Base-by-base conservation (phyloP, 1,140 invertebrate genomes). In the Centruroides sculpturatus region DNA sequence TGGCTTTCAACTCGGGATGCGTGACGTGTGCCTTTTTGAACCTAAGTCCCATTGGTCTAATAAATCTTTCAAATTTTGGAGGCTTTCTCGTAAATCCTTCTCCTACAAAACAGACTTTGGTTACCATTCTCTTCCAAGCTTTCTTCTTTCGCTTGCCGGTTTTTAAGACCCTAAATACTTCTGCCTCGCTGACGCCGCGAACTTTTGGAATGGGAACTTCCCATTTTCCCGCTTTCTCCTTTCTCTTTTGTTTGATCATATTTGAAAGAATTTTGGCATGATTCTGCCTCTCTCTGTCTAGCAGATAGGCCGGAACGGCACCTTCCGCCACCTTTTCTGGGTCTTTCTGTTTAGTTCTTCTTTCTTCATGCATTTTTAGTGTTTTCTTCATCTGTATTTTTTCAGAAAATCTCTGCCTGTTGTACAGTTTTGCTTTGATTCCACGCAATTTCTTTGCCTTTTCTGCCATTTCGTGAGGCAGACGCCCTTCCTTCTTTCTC, bases 161-260 rank as follows among this genome's bases (percentile, higher is more conserved):
- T 72, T 86, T 88, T 0, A 99, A 70, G 9, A 98, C 89, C 79
- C 87, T 93, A 70, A 99, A 98, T 0, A 98, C 93, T 78, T 99
- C 97, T 1, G 90, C 83, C 72, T 99, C 96, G n/a, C 91, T 89
- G 67, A 98, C 92, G 2, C 93, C 92, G 71, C 84, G 82, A 0
- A 99, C 95, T 83, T 99, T 98, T 0, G 97, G 96, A 69, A 99
- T 86, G 0, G 97, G 97, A 0, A 99, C 97, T 70, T 98, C 91
- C 94, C 95, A 99, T 82, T 99, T 99, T 0, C 95, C 97, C 60
- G 92, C 94, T 72, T 99, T 99, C 75, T 99, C 96, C 76, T 99
- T 99, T 3, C 97, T 81, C 75, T 99, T 99, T 74, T 99, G 95
- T 78, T 99, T 99, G 60, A 99, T 96, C 87, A 97, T 98, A 72